A percentile compares a stretch with the other conserved stretches of the same genome.
Evolutionary conservation across 2,113 vertebrate genomes (phyloP).

Genomic region (Labrus mixtus): DNA sequence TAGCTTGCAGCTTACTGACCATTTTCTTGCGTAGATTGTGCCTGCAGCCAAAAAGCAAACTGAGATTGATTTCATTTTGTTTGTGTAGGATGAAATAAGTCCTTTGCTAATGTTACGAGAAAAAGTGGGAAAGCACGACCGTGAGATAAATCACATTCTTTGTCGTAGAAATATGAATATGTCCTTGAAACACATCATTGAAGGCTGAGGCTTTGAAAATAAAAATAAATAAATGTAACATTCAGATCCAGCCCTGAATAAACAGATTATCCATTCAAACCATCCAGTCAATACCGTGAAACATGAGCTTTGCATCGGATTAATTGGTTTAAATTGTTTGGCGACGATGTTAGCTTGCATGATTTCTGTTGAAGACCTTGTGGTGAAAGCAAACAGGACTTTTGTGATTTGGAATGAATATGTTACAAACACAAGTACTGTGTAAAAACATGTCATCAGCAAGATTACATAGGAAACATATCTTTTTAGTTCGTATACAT

Average conservation of each 20-base stretch:
- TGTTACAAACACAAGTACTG: too few species aligned
- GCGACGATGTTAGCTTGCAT: too few species aligned
- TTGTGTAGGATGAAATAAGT: too few species aligned
- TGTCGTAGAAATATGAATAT: background rate
- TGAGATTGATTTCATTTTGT: background rate
- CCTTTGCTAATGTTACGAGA: too few species aligned
- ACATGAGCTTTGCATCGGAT: background rate
- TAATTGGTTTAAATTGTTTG: background rate
- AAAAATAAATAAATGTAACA: background rate
- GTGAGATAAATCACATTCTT: background rate
- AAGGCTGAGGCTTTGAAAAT: too few species aligned
- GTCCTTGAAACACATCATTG: too few species aligned
- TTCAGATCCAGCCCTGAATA: background rate
- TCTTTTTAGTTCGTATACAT: too few species aligned
- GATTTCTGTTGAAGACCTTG: too few species aligned
- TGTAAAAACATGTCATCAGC: too few species aligned
- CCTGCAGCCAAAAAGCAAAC: background rate
- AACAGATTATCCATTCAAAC: background rate
- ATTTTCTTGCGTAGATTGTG: background rate
- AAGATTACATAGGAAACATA: too few species aligned
- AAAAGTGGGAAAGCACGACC: background rate
- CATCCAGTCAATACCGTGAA: background rate
- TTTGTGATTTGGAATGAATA: too few species aligned
- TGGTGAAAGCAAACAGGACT: too few species aligned
- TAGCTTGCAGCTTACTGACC: background rate